Base-by-base conservation (phyloP, 2,113 vertebrate genomes). In the Trachemys scripta region DNA sequence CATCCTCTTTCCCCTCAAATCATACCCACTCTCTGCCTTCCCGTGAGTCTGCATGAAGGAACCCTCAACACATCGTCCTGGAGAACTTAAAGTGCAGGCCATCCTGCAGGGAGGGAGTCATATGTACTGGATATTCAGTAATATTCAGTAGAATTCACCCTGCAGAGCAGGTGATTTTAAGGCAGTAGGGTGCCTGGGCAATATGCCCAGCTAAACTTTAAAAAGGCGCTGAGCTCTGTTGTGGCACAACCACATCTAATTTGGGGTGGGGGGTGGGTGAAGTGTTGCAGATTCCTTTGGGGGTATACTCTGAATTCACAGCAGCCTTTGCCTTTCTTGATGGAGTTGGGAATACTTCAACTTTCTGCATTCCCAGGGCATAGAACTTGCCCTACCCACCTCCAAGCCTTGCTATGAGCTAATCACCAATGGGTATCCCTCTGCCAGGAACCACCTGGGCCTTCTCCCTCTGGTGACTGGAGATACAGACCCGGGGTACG, bases 311-410 rank as follows among this genome's bases (percentile, higher is more conserved):
- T 76, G 42, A 47, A 76, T 42, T 45, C 24, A 45, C 42, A 76
- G 72, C 38, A 76, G 12, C 38, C 75, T 76, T 42, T 27, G 22
- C 8, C 65, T 38, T 69, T n/a, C 35, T 69, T n/a, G 65, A 45
- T 14, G 42, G 75, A 47, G 11, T 24, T 13, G 75, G 38, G 42
- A 76, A 76, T 24, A 27, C 11, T 47, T 42, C 75, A 76, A 24
- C 75, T 76, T 76, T 76, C 75, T 76, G 38, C 8, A 0, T n/a
- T 0, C 0, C 10, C 0, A 0, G 5, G 10, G 5, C 10, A 10
- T 22, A 7, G 53, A 76, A 50, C 89, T 56, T n/a, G 49, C 86
- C 83, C n/a, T 1, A 42, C 85, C 54, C 80, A 79, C 54, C 86
- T 62, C 54, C 31, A 2, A 85, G 1, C n/a, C 27, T 78, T 31